phyloP scores from a whole-genome alignment of 2,797 vertebrate genomes.

The Enteromius afrohamiltoni region DNA sequence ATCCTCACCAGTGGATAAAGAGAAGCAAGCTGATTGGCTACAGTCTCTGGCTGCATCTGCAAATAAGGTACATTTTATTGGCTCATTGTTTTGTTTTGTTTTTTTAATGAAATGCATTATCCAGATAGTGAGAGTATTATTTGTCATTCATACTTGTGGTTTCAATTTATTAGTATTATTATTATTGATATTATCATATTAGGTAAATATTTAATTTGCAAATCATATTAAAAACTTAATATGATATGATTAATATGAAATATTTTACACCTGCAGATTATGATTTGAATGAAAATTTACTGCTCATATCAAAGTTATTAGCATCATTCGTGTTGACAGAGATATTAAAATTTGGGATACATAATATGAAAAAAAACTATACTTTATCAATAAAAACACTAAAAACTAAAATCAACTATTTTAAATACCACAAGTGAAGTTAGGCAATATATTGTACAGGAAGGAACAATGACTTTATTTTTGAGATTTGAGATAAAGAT shows the following conservation, averaged over 20 bases:
- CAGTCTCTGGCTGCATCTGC: conserved; percentile 88
- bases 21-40: conserved; percentile 91
- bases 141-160: background rate
- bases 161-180: background rate
- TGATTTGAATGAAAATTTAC: background rate
- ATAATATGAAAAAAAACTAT: background rate
- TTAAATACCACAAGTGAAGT: background rate
- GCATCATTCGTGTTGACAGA: background rate
- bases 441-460: background rate
- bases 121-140: conserved; percentile 17
- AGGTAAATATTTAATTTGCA: background rate
- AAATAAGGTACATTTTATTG: conserved; percentile 83
- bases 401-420: background rate
- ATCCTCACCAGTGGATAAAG: conserved; percentile 85
- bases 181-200: background rate
- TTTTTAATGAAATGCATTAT: background rate
- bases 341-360: background rate
- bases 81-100: background rate
- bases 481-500: background rate
- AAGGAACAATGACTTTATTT: background rate
- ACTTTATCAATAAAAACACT: background rate
- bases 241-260: background rate
- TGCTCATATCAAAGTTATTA: background rate
- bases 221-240: background rate
- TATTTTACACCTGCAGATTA: background rate